phyloP scores from a whole-genome alignment of 2,888 invertebrate species.

The Dicroscelio sp. region DNA sequence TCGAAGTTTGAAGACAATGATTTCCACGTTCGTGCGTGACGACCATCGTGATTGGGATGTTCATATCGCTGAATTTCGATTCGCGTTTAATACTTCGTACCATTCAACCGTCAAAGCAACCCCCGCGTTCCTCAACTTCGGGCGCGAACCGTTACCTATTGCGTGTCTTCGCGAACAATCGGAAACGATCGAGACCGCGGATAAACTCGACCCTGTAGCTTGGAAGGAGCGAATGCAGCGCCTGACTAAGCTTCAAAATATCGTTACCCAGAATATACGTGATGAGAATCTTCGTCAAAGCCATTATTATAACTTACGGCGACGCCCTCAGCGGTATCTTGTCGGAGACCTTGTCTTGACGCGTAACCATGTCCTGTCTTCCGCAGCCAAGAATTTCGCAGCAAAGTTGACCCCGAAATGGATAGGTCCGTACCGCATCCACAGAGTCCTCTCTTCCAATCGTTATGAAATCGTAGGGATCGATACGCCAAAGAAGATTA shows the following conservation, averaged over 20 bases:
- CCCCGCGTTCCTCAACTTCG: slow-evolving; percentile 11
- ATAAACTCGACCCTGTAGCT: neutral
- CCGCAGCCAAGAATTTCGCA: neutral
- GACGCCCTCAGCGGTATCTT: neutral
- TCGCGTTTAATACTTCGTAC: neutral
- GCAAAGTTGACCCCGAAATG: neutral
- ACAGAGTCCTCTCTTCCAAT: too few species aligned
- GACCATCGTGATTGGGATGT: slow-evolving; percentile 9
- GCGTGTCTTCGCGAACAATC: neutral
- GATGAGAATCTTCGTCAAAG: neutral
- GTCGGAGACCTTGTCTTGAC: neutral
- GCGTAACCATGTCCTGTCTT: neutral
- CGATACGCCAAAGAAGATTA: too few species aligned
- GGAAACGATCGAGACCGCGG: neutral
- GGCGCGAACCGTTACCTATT: neutral
- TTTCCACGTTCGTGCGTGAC: neutral
- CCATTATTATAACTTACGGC: neutral
- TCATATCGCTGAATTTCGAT: neutral
- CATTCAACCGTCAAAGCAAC: neutral
- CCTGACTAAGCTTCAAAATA: neutral
- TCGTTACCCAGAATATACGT: neutral
- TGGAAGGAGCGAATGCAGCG: neutral
- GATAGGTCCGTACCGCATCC: neutral
- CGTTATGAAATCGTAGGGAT: too few species aligned
- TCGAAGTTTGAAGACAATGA: neutral